Evolutionary conservation across 2,888 invertebrate genomes (phyloP).

Genomic region (Meiosimyza decipiens): DNA sequence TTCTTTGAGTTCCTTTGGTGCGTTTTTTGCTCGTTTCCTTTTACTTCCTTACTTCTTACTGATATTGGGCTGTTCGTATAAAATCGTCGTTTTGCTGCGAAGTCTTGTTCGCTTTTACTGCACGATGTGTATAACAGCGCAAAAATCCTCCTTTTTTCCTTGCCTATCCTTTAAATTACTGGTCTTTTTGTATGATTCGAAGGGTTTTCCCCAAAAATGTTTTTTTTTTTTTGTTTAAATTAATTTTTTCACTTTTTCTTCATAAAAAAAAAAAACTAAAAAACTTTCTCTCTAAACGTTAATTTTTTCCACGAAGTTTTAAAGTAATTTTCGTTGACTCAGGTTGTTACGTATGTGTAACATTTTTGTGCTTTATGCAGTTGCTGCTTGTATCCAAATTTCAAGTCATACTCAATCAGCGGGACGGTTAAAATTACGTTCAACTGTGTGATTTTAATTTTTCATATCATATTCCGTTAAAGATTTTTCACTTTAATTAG

Average conservation of each 20-base stretch:
- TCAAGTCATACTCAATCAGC: too few species aligned
- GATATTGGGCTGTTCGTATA: conserved; percentile 14
- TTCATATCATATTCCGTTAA: too few species aligned
- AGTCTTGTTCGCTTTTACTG: conserved; percentile 3
- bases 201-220: conserved; percentile 25
- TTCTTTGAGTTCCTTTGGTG: conserved; percentile 29
- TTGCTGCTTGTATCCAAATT: too few species aligned
- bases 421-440: too few species aligned
- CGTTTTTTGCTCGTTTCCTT: conserved; percentile 30
- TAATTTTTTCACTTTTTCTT: conserved; percentile 4
- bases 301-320: conserved; percentile 33
- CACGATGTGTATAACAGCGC: conserved; percentile 33
- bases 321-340: too few species aligned
- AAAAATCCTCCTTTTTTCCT: conserved; percentile 3
- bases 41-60: neutral
- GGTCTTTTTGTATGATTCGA: conserved; percentile 7
- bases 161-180: neutral
- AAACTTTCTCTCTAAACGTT: conserved; percentile 34
- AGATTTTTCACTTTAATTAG: too few species aligned
- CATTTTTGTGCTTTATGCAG: too few species aligned
- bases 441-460: too few species aligned
- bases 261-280: conserved; percentile 4
- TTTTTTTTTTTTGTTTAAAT: conserved; percentile 5
- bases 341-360: too few species aligned
- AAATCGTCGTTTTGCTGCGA: conserved; percentile 19